A percentile compares a stretch with the other conserved stretches of the same genome.
Conservation (phyloP, 2,113 vertebrate genomes). For the Aix galericulata region DNA sequence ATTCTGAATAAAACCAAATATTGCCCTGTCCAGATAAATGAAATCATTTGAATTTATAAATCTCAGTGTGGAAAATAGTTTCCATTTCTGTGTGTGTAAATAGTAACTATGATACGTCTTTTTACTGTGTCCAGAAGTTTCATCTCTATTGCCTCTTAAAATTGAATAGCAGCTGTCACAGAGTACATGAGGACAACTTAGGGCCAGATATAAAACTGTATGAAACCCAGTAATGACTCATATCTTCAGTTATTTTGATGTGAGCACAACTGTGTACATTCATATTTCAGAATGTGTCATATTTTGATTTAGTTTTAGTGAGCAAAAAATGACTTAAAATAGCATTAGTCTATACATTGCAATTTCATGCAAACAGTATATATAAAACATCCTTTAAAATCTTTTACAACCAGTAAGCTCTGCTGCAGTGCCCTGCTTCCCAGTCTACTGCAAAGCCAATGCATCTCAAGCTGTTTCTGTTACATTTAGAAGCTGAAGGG, state of each 20-base stretch:
- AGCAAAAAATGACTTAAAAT: background rate
- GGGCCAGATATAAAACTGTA: background rate
- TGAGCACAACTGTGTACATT: background rate
- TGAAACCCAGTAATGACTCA: background rate
- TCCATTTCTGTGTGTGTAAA: background rate
- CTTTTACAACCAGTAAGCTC: background rate
- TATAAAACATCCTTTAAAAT: background rate
- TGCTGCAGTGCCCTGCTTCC: background rate
- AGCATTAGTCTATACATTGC: background rate
- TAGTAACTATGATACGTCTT: background rate
- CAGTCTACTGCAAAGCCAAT: background rate
- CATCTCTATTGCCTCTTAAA: background rate
- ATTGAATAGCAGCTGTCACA: background rate
- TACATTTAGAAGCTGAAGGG: background rate
- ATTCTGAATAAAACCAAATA: constrained; percentile 35
- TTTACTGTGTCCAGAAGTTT: background rate
- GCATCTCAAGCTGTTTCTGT: background rate
- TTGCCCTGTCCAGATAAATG: background rate
- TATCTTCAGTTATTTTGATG: background rate
- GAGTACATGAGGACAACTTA: background rate
- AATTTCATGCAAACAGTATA: background rate
- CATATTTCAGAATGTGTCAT: background rate
- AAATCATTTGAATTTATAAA: background rate
- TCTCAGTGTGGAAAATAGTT: background rate
- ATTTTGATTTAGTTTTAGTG: constrained; percentile 5